These are phyloP conservation scores for Periophthalmus modestus DNA, from an alignment of 2,113 vertebrate species.

Conservation along the genomic window DNA sequence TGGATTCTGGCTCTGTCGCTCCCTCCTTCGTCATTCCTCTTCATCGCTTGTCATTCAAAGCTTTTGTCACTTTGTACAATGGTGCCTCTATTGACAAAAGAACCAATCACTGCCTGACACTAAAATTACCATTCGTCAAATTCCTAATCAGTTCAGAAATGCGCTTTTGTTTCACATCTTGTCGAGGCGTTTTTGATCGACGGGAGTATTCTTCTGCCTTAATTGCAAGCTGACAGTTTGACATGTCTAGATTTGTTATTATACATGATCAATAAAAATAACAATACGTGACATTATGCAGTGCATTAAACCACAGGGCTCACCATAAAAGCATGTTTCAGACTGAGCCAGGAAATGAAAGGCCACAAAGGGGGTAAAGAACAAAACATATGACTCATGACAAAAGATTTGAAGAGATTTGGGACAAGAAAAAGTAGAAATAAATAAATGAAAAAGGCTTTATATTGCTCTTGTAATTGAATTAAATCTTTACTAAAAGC, in stretches of 20 bases:
- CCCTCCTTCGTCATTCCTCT: constrained; percentile 23
- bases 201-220: constrained; percentile 30
- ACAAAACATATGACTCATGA: constrained; percentile 6
- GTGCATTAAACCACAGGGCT: constrained; percentile 22
- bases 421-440: background rate
- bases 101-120: constrained; percentile 62
- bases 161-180: constrained; percentile 54
- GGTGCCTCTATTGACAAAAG: constrained; percentile 55
- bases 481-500: background rate
- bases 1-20: constrained; percentile 10
- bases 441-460: no score
- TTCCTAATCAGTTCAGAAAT: constrained; percentile 55
- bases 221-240: constrained; percentile 46
- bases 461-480: no score
- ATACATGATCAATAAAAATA: constrained; percentile 37
- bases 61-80: constrained; percentile 49
- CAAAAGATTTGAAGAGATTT: background rate
- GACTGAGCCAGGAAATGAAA: background rate
- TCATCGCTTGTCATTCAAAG: constrained; percentile 57
- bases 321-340: constrained; percentile 7
- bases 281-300: constrained; percentile 29
- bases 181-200: constrained; percentile 43
- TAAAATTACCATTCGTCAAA: constrained; percentile 61
- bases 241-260: constrained; percentile 49
- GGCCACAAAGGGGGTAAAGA: background rate